phyloP scores from a whole-genome alignment of 2,797 vertebrate genomes.

The Takifugu rubripes region DNA sequence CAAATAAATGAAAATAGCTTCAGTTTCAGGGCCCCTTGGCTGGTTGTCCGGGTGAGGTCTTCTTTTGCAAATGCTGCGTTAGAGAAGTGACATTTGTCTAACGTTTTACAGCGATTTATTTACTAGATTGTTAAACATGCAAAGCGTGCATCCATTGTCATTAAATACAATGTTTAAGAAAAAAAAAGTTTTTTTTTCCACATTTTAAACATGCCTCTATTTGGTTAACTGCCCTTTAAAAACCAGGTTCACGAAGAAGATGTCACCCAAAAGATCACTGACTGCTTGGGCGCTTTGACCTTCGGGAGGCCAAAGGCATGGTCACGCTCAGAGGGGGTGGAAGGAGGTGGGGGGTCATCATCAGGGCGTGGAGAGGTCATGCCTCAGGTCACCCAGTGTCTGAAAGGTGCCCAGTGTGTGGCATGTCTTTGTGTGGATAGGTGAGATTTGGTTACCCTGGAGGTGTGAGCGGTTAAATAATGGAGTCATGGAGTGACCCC shows the following conservation, averaged over 20 bases:
- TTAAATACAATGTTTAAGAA: too few relatives aligned
- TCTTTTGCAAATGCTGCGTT: too few relatives aligned
- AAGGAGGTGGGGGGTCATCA: constrained; percentile 49
- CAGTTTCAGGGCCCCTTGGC: too few relatives aligned
- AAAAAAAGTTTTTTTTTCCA: constrained; percentile 3
- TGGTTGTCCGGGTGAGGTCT: too few relatives aligned
- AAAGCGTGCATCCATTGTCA: constrained; percentile 26
- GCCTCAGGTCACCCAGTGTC: constrained; percentile 46
- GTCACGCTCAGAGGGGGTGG: constrained; percentile 45
- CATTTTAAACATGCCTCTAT: constrained; percentile 12
- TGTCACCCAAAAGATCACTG: constrained; percentile 52
- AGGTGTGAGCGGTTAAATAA: constrained; percentile 41
- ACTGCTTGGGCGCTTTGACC: constrained; percentile 54
- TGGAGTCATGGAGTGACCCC: constrained; percentile 37
- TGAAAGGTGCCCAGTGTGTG: constrained; percentile 62
- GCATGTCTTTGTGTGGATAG: constrained; percentile 67
- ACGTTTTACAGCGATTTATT: constrained; percentile 24
- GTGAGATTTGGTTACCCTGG: constrained; percentile 62
- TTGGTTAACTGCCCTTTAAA: constrained; percentile 26
- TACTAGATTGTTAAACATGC: constrained; percentile 37
- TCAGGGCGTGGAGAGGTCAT: constrained; percentile 58
- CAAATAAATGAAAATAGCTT: too few relatives aligned
- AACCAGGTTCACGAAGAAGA: constrained; percentile 42
- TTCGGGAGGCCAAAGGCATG: constrained; percentile 72
- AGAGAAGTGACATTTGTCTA: constrained; percentile 16